A percentile compares a stretch with the other conserved stretches of the same genome.
Conservation (phyloP, 2,797 vertebrate genomes). For the Sarcophilus harrisii region DNA sequence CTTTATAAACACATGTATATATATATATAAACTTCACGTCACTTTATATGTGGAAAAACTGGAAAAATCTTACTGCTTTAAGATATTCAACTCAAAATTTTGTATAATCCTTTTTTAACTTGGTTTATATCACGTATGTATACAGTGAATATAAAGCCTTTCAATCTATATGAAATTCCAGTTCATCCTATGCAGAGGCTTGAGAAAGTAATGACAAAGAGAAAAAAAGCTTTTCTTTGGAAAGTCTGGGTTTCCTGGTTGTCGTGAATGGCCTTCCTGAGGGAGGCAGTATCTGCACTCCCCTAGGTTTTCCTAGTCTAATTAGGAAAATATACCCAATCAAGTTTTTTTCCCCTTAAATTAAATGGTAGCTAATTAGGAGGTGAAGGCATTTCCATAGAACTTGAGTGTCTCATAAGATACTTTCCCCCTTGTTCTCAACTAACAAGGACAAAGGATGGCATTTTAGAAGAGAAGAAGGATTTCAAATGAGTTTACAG, state of each 20-base stretch:
- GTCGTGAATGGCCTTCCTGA: conserved; percentile 19
- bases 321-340: conserved; percentile 53
- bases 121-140: neutral
- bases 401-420: conserved; percentile 45
- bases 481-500: neutral
- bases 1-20: neutral
- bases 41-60: neutral
- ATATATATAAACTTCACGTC: too few species aligned
- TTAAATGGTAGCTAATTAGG: conserved; percentile 58
- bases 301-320: conserved; percentile 60
- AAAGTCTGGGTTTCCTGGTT: conserved; percentile 35
- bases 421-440: conserved; percentile 38
- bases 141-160: neutral
- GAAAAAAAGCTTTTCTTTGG: conserved; percentile 15
- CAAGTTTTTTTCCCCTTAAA: conserved; percentile 57
- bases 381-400: conserved; percentile 39
- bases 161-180: neutral
- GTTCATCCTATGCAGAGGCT: neutral
- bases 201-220: conserved; percentile 18
- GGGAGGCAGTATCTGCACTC: neutral
- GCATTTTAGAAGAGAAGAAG: neutral
- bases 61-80: neutral
- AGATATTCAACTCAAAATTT: neutral
- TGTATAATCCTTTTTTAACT: neutral
- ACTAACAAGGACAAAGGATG: neutral